These are phyloP conservation scores for Cenopis cana DNA, from an alignment of 2,888 invertebrate species.

Conservation along the genomic window DNA sequence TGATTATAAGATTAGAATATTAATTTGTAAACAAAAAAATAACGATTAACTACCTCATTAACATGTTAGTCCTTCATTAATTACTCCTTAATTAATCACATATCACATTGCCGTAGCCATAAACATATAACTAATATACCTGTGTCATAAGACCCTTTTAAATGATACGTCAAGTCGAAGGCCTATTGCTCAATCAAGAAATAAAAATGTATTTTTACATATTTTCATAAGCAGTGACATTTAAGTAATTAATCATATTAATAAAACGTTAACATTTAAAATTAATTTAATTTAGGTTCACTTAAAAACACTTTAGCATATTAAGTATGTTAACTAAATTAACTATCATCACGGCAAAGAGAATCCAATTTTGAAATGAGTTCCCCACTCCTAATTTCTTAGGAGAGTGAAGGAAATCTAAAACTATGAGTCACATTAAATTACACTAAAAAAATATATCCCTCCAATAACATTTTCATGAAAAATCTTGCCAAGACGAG, in stretches of 20 bases:
- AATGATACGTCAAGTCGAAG: slow-evolving; percentile 14
- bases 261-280: not conserved
- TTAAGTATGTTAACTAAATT: not conserved
- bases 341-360: not conserved
- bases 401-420: too few relatives aligned
- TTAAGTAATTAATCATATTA: slow-evolving; percentile 8
- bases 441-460: too few relatives aligned
- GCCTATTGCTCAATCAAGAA: slow-evolving; percentile 13
- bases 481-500: too few relatives aligned
- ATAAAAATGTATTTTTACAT: slow-evolving; percentile 9
- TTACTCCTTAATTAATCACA: not conserved
- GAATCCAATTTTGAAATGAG: too few relatives aligned
- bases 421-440: too few relatives aligned
- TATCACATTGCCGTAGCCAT: slow-evolving; percentile 2
- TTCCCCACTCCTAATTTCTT: too few relatives aligned
- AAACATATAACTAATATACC: not conserved
- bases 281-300: slow-evolving; percentile 1
- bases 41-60: not conserved
- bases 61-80: not conserved
- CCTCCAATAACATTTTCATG: too few relatives aligned
- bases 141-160: slow-evolving; percentile 6
- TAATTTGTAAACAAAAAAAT: not conserved
- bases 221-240: slow-evolving; percentile 1
- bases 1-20: too few relatives aligned
- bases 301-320: not conserved